These are phyloP conservation scores for Entelurus aequoreus DNA, from an alignment of 2,113 vertebrate genomes.

Conservation along the genomic window DNA sequence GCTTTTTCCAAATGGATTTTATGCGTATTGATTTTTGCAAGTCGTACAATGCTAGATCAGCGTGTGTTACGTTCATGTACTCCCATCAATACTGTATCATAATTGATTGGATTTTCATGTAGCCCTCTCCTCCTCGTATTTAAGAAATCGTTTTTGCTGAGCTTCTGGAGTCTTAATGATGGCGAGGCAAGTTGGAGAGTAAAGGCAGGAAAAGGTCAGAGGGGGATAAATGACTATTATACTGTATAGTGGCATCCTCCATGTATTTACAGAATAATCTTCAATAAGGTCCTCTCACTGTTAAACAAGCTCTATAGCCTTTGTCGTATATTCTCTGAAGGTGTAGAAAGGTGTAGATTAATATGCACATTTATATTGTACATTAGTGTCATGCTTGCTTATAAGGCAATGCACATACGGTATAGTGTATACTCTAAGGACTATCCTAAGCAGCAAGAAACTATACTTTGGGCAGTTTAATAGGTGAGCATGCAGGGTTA, in stretches of 20 bases:
- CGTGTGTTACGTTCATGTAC: neutral
- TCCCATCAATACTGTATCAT: constrained; percentile 3
- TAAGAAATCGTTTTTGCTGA: constrained; percentile 11
- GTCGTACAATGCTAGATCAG: neutral
- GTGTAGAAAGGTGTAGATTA: constrained; percentile 3
- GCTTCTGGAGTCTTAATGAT: constrained; percentile 40
- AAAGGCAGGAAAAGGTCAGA: constrained; percentile 51
- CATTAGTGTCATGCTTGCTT: neutral
- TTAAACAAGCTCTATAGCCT: neutral
- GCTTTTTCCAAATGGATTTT: constrained; percentile 11
- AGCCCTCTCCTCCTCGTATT: constrained; percentile 8
- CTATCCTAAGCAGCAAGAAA: too few species aligned
- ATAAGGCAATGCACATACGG: too few species aligned
- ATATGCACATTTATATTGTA: neutral
- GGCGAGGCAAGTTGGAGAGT: constrained; percentile 51
- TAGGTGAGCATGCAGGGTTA: too few species aligned
- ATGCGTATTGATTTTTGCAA: neutral
- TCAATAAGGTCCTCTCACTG: constrained; percentile 38
- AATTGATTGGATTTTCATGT: neutral
- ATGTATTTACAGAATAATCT: constrained; percentile 50
- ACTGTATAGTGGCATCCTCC: constrained; percentile 49
- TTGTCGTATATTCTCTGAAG: neutral
- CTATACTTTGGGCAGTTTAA: too few species aligned
- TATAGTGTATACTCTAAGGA: too few species aligned
- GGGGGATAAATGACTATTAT: constrained; percentile 55